A percentile compares a stretch with the other conserved stretches of the same genome.
Conservation (phyloP, 2,888 invertebrate genomes). For the Sphecodes monilicornis region DNA sequence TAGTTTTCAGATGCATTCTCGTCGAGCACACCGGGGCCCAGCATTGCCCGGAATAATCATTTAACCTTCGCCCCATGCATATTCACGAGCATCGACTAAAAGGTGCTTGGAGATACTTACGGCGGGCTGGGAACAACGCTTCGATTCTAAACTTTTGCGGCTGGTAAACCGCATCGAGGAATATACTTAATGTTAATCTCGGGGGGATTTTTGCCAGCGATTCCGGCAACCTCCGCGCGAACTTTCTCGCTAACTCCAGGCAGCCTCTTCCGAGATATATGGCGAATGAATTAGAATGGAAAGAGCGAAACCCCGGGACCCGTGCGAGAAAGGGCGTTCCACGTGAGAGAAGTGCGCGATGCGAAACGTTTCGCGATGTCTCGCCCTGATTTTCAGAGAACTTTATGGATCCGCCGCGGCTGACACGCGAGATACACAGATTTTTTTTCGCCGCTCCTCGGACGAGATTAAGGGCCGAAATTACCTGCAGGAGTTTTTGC, state of each 20-base stretch:
- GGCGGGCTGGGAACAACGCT: constrained; percentile 15
- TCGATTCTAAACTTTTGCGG: constrained; percentile 41
- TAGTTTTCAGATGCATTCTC: constrained; percentile 59
- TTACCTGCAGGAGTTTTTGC: background rate
- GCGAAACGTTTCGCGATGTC: background rate
- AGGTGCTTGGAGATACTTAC: constrained; percentile 52
- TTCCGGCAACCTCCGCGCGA: constrained; percentile 6
- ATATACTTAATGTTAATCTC: constrained; percentile 54
- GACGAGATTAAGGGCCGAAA: background rate
- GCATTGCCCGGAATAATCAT: constrained; percentile 61
- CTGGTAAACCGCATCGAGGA: constrained; percentile 43
- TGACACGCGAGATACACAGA: background rate
- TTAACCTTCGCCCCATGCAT: constrained; percentile 53
- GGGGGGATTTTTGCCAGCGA: constrained; percentile 19
- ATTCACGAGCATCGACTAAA: constrained; percentile 56
- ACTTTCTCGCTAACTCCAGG: background rate
- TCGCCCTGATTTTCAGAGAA: constrained; percentile 6
- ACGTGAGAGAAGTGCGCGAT: background rate
- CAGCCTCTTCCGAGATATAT: constrained; percentile 10
- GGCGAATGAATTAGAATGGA: constrained; percentile 14
- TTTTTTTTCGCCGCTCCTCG: background rate
- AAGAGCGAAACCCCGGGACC: background rate
- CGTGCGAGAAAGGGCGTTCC: background rate
- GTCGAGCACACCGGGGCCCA: constrained; percentile 31
- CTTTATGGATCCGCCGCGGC: background rate